phyloP scores from a whole-genome alignment of 2,888 invertebrate genomes.

The Germaria angustata region DNA sequence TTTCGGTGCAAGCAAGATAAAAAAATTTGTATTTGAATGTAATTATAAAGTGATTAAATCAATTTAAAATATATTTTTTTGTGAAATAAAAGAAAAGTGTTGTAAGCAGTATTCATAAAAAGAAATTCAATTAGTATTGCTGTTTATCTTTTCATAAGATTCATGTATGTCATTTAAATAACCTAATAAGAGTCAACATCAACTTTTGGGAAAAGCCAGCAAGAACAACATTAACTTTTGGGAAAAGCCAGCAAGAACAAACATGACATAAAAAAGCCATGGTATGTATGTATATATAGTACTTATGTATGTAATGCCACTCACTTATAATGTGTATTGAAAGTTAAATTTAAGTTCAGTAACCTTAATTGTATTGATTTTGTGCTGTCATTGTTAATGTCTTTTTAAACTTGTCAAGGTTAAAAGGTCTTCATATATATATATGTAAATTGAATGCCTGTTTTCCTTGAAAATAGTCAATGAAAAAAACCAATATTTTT shows the following conservation, averaged over 20 bases:
- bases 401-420: slow-evolving; percentile 20
- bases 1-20: background rate
- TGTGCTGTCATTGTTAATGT: background rate
- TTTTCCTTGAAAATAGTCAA: background rate
- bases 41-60: background rate
- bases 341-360: slow-evolving; percentile 22
- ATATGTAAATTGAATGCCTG: background rate
- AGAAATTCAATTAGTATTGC: background rate
- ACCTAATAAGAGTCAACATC: background rate
- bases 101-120: background rate
- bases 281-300: slow-evolving; percentile 56
- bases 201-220: background rate
- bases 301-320: background rate
- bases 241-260: background rate
- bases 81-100: background rate
- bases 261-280: background rate
- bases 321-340: background rate
- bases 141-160: background rate
- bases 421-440: slow-evolving; percentile 12
- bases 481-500: slow-evolving; percentile 45
- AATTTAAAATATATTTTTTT: background rate
- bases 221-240: background rate
- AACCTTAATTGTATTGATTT: slow-evolving; percentile 5
- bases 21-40: slow-evolving; percentile 2
- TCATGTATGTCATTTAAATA: background rate